Percentiles rank a stretch among this genome's conserved stretches.
Conservation (phyloP, 2,113 vertebrate genomes). For the Ceratotherium simum region DNA sequence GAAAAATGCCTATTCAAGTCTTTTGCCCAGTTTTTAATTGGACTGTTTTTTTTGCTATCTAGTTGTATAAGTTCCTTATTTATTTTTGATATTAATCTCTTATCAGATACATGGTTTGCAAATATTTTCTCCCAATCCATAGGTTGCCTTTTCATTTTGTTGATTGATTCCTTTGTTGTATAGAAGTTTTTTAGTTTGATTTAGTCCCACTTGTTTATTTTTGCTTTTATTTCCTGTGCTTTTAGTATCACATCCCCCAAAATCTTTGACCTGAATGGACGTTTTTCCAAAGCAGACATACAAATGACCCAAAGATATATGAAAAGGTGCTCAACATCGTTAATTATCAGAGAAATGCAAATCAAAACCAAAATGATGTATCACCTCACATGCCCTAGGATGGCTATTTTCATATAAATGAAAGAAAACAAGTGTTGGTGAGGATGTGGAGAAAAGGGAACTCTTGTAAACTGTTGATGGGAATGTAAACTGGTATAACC, state of each 20-base stretch:
- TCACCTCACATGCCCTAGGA: not conserved
- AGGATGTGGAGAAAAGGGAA: not conserved
- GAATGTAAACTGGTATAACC: not conserved
- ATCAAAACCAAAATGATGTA: not conserved
- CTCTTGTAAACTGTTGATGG: not conserved
- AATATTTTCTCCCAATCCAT: not conserved
- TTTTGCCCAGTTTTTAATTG: not conserved
- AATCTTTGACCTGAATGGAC: not conserved
- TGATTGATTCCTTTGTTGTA: not conserved
- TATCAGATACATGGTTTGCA: not conserved
- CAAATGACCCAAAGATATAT: not conserved
- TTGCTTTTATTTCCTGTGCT: not conserved
- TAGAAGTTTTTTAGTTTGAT: not conserved
- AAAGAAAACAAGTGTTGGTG: not conserved
- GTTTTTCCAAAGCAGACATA: not conserved
- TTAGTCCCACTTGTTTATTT: not conserved
- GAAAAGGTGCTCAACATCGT: not conserved
- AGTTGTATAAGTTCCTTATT: not conserved
- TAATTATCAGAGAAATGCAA: not conserved
- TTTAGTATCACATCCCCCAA: not conserved
- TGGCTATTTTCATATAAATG: not conserved
- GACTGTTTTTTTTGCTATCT: not conserved
- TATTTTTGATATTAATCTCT: not conserved
- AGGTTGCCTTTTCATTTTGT: not conserved
- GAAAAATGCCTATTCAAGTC: not conserved